These are phyloP conservation scores for Galaxea fascicularis DNA, from an alignment of 92 coral and sea anemone genomes.

Conservation along the genomic window DNA sequence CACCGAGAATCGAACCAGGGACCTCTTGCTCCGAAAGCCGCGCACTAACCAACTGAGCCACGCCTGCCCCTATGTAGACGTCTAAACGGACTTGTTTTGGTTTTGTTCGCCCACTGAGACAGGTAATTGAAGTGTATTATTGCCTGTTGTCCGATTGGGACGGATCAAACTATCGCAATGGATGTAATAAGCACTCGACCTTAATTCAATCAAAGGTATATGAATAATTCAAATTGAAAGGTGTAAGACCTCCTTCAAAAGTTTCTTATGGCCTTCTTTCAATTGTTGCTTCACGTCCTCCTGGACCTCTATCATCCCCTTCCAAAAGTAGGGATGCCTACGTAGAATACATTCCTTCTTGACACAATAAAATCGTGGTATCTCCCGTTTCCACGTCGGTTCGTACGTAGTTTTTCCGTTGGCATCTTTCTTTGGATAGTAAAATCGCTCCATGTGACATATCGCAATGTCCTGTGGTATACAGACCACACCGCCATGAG, in stretches of 20 bases:
- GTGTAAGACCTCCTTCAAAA: conserved; percentile 22
- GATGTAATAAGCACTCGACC: too few species aligned
- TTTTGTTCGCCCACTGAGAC: too few species aligned
- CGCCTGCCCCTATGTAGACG: too few species aligned
- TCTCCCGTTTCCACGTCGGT: conserved; percentile 62
- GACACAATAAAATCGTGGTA: conserved; percentile 37
- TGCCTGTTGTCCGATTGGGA: too few species aligned
- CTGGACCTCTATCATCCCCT: conserved; percentile 51
- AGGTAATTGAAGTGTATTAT: too few species aligned
- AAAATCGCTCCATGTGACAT: conserved; percentile 42
- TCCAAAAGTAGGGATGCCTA: conserved; percentile 71
- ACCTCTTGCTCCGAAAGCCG: too few species aligned
- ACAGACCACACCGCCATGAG: conserved; percentile 40
- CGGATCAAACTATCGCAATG: too few species aligned
- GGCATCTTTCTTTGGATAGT: conserved; percentile 38
- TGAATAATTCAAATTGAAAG: background rate
- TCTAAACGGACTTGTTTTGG: too few species aligned
- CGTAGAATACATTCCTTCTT: conserved; percentile 51
- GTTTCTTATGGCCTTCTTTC: conserved; percentile 23
- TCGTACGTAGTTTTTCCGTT: conserved; percentile 28
- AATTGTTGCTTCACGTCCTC: background rate
- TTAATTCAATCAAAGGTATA: too few species aligned
- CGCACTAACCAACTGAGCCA: too few species aligned
- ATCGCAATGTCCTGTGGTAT: conserved; percentile 47
- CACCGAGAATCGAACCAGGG: too few species aligned